Evolutionary conservation across 2,113 vertebrate genomes (phyloP), one percentile per base, ranked within the genome.

Genomic region (Zeus faber): DNA sequence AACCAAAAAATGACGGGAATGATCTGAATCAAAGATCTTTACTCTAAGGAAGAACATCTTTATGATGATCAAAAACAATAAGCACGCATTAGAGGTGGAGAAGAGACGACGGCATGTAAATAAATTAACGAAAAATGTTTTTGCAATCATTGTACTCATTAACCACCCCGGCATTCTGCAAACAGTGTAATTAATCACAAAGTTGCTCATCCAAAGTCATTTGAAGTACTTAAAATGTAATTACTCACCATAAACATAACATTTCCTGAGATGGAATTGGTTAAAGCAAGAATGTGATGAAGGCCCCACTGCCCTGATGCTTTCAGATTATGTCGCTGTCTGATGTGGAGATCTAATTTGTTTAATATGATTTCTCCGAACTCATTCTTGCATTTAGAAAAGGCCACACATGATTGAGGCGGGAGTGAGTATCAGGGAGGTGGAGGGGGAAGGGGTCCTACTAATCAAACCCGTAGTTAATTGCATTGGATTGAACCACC

Each of bases 221-320:
- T 80, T 80, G 50, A 76, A 85, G 79, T 81, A 67, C 77, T 87
- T 88, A 72, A 84, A 85, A 85, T 81, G 62, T 80, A 87, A 87
- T 86, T 83, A 85, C 83, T 81, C 71, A 61, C 56, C 60, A 80
- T 76, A 81, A 89, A 83, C 76, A 80, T 68, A 72, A 76, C 70
- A 56, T 80, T 78, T 70, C 71, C 56, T 41, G 70, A 76, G 69
- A 79, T 50, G 45, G 46, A 56, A 49, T 9, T 43, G 56, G 63
- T n/a, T n/a, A n/a, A n/a, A n/a, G n/a, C n/a, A n/a, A n/a, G n/a
- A n/a, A n/a, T n/a, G n/a, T n/a, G n/a, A n/a, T n/a, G n/a, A n/a
- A n/a, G n/a, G n/a, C n/a, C n/a, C n/a, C n/a, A n/a, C n/a, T n/a
- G n/a, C n/a, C n/a, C n/a, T n/a, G n/a, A n/a, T n/a, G n/a, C n/a